Conservation (phyloP, 2,888 invertebrate genomes). For the Lithophane ornitopus region DNA sequence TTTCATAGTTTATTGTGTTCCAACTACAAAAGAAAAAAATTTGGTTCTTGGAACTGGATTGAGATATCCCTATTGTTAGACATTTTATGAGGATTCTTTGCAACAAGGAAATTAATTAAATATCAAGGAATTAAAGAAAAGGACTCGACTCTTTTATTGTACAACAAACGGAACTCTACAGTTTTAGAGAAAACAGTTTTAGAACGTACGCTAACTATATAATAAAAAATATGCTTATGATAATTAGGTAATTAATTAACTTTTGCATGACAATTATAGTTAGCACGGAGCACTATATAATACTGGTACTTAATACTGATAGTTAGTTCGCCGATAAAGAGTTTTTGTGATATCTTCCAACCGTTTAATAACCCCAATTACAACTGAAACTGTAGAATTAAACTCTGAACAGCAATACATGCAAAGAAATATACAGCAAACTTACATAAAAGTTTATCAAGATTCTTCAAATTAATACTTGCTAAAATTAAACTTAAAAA, state of each 20-base stretch:
- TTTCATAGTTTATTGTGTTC: not conserved
- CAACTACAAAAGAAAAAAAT: not conserved
- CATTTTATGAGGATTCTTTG: slow-evolving; percentile 2
- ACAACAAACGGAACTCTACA: not conserved
- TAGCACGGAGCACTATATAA: too few species aligned
- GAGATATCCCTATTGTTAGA: not conserved
- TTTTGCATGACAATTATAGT: too few species aligned
- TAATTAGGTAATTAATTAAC: not conserved
- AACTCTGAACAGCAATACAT: not conserved
- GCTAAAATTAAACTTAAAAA: too few species aligned
- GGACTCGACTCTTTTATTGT: not conserved
- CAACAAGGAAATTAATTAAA: not conserved
- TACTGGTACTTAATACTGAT: too few species aligned
- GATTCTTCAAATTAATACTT: not conserved
- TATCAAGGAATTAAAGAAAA: not conserved
- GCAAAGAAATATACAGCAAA: not conserved
- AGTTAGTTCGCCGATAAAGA: not conserved
- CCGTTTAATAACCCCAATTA: not conserved
- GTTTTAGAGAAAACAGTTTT: not conserved
- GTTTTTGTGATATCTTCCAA: not conserved
- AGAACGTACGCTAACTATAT: not conserved
- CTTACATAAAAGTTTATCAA: not conserved
- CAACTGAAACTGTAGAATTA: not conserved
- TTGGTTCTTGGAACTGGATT: not conserved
- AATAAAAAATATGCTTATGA: not conserved